Evolutionary conservation across 2,888 invertebrate genomes (phyloP).

Genomic region (Eilema griseolum): DNA sequence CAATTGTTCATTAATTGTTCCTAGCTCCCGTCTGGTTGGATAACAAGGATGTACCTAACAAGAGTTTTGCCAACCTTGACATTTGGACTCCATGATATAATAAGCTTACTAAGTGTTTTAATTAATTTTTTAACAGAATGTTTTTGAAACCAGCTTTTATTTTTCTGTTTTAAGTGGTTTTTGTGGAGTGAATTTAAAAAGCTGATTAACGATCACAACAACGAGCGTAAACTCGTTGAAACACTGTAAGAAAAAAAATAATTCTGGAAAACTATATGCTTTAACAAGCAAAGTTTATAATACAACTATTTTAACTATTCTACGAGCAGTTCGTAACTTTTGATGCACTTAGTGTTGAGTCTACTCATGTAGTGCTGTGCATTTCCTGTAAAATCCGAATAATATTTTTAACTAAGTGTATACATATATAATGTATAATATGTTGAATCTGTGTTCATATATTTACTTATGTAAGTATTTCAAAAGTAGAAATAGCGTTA

Average conservation of each 20-base stretch:
- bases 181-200: conserved; percentile 30
- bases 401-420: conserved; percentile 3
- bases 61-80: conserved; percentile 49
- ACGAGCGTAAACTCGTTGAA: background rate
- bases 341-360: conserved; percentile 30
- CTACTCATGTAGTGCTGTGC: conserved; percentile 25
- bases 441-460: background rate
- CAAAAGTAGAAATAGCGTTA: background rate
- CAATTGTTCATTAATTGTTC: conserved; percentile 61
- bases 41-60: conserved; percentile 41
- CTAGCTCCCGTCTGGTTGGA: conserved; percentile 42
- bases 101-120: conserved; percentile 32
- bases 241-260: background rate
- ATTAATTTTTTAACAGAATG: conserved; percentile 46
- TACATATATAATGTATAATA: background rate
- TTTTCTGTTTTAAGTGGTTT: conserved; percentile 30
- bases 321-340: conserved; percentile 21
- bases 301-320: conserved; percentile 20
- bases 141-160: conserved; percentile 42
- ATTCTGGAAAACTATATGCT: background rate
- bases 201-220: conserved; percentile 5
- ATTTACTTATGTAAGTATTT: background rate
- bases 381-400: conserved; percentile 30
- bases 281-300: conserved; percentile 19
- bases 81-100: conserved; percentile 45